These are phyloP conservation scores for Chromobotia macracanthus DNA, from an alignment of 2,797 vertebrate species.

Conservation along the genomic window DNA sequence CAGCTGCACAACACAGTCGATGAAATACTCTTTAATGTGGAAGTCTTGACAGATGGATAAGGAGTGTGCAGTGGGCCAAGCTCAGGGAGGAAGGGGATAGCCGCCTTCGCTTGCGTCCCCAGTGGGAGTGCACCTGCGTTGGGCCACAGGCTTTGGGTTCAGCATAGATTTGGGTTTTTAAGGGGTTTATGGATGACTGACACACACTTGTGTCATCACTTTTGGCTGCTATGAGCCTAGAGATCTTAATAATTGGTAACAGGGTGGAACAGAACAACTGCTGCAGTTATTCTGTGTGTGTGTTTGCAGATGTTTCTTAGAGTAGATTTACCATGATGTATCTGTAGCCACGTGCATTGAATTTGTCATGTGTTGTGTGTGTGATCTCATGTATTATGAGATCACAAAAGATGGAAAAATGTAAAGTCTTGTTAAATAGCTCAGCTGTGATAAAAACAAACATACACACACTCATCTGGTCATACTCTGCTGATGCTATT, in stretches of 20 bases:
- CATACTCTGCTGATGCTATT: conserved; percentile 22
- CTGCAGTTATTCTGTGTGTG: conserved; percentile 29
- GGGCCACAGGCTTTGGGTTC: conserved; percentile 38
- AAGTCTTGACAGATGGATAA: conserved; percentile 57
- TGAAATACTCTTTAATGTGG: conserved; percentile 69
- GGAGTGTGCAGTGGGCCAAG: conserved; percentile 52
- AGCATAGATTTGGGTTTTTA: background rate
- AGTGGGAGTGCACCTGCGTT: conserved; percentile 72
- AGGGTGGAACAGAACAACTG: conserved; percentile 35
- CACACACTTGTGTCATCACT: conserved; percentile 50
- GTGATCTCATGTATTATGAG: conserved; percentile 38
- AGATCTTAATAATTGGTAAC: conserved; percentile 51
- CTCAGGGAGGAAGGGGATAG: conserved; percentile 47
- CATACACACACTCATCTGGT: conserved; percentile 12
- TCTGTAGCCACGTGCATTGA: conserved; percentile 32
- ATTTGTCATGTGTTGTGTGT: conserved; percentile 29
- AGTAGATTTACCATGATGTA: conserved; percentile 23
- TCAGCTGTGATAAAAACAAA: conserved; percentile 18
- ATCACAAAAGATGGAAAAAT: conserved; percentile 16
- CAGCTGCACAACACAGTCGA: conserved; percentile 55
- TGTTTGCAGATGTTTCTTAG: conserved; percentile 43
- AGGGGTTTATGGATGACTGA: conserved; percentile 20
- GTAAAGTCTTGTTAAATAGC: conserved; percentile 23
- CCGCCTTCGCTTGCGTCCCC: conserved; percentile 63
- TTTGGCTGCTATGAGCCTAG: conserved; percentile 37